Evolutionary conservation across 2,113 vertebrate species (phyloP).

Genomic region (Dipodomys spectabilis): DNA sequence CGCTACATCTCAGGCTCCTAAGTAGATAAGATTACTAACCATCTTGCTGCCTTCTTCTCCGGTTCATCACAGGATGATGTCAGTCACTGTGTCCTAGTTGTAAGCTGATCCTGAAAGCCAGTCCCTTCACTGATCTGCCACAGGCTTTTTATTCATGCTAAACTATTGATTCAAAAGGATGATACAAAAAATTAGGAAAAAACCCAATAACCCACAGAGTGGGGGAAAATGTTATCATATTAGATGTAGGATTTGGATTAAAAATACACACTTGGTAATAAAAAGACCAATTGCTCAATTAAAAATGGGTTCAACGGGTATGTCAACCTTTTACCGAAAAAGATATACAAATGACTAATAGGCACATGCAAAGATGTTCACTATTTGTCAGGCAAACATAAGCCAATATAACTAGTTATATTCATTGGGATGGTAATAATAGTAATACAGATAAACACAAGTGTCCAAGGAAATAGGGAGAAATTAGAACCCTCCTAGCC

Average conservation of each 20-base stretch:
- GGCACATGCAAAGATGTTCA: background rate
- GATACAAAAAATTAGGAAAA: constrained; percentile 22
- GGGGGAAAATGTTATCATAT: constrained; percentile 26
- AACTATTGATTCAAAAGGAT: constrained; percentile 29
- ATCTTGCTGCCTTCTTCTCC: constrained; percentile 20
- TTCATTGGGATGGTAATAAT: background rate
- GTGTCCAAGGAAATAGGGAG: background rate
- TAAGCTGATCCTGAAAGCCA: background rate
- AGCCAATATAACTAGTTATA: background rate
- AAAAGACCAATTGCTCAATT: constrained; percentile 2
- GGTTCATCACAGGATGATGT: background rate
- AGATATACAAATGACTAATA: background rate
- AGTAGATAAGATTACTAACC: background rate
- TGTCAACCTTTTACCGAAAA: background rate
- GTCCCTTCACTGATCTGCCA: background rate
- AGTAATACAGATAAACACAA: background rate
- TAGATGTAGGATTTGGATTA: background rate
- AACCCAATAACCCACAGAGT: background rate
- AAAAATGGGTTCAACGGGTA: background rate
- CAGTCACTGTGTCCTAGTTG: no score
- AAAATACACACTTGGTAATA: background rate
- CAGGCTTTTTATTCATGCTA: background rate
- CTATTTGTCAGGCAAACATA: background rate
- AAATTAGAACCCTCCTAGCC: background rate
- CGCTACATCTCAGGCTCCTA: no score